Base-by-base conservation (phyloP, 2,888 invertebrate genomes). In the Lepetodrilus schrolli region DNA sequence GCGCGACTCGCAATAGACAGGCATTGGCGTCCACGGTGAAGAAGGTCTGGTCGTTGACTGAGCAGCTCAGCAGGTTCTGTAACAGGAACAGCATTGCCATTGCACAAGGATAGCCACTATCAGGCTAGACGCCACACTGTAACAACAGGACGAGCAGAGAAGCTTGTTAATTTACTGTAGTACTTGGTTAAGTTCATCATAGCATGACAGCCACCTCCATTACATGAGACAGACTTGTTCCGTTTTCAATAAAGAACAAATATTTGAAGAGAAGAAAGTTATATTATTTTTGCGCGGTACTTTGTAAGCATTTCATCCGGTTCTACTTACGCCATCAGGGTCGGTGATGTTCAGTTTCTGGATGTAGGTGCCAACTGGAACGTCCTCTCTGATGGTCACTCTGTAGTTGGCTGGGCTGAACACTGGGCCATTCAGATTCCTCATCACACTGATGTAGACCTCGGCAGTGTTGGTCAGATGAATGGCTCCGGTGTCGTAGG, bases 341-440 rank as follows among this genome's bases (percentile, higher is more conserved):
- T 88, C 88, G 0, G 82, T 76, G 4, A 87, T 87, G 58, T 79
- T 83, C 23, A 88, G 81, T 69, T 82, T 84, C 58, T 77, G 75
- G 21, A 88, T 80, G 77, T 78, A 79, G 7, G 79, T 76, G 2
- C 79, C 81, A 4, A 84, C 80, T 0, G 74, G 37, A 2, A 77
- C 78, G 34, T 74, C 75, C 58, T 88, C 88, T 49, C 80, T 79
- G 66, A 89, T 80, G 4, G 81, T 83, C 7, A 87, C 80, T 38
- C 76, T 43, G 79, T 87, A 88, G 4, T 79, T 82, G 2, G 76
- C 71, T 4, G 86, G 84, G 49, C 83, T 82, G 78, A 89, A 89
- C 30, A 82, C 74, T 0, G 89, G 89, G 13, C 81, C 79, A 74
- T 87, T 86, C 51, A 83, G 70, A 74, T 88, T 88, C 23, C 88